These are phyloP conservation scores for Pipistrellus nathusii DNA, from an alignment of 2,797 vertebrate genomes.

Conservation along the genomic window DNA sequence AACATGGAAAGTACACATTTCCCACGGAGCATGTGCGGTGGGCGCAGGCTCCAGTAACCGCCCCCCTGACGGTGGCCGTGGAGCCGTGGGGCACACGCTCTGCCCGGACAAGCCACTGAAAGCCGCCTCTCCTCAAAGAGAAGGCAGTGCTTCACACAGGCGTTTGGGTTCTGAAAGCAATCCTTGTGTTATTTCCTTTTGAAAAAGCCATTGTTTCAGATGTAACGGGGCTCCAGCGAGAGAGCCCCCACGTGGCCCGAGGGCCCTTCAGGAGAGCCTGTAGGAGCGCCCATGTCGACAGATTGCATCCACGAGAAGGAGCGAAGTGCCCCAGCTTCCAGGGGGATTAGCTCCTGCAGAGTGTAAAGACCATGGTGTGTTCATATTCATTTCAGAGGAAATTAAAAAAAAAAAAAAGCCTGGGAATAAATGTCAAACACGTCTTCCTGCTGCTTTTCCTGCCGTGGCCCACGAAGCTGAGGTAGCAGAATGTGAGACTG, in stretches of 20 bases:
- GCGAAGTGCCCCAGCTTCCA: constrained; percentile 69
- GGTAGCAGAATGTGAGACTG: constrained; percentile 61
- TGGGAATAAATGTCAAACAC: constrained; percentile 78
- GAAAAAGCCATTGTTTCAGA: constrained; percentile 2
- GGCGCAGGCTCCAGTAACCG: neutral
- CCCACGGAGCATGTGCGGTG: neutral
- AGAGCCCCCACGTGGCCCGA: neutral
- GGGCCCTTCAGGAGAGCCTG: constrained; percentile 56
- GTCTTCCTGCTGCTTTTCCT: constrained; percentile 70
- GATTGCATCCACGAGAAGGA: constrained; percentile 71
- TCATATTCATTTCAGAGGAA: constrained; percentile 81
- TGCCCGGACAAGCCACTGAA: neutral
- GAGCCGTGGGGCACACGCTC: neutral
- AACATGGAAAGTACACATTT: constrained; percentile 43
- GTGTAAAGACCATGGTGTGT: constrained; percentile 69
- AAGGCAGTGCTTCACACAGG: constrained; percentile 42
- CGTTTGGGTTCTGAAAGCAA: constrained; percentile 77
- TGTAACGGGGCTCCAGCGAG: constrained; percentile 70
- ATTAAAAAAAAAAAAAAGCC: constrained; percentile 62
- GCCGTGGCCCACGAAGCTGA: constrained; percentile 30
- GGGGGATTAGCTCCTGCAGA: constrained; percentile 77
- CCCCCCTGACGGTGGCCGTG: neutral
- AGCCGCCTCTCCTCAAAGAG: constrained; percentile 10
- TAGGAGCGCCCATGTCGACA: constrained; percentile 73
- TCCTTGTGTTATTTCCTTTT: constrained; percentile 76